phyloP scores from a whole-genome alignment of 2,797 vertebrate genomes.

The Limnodromus scolopaceus region DNA sequence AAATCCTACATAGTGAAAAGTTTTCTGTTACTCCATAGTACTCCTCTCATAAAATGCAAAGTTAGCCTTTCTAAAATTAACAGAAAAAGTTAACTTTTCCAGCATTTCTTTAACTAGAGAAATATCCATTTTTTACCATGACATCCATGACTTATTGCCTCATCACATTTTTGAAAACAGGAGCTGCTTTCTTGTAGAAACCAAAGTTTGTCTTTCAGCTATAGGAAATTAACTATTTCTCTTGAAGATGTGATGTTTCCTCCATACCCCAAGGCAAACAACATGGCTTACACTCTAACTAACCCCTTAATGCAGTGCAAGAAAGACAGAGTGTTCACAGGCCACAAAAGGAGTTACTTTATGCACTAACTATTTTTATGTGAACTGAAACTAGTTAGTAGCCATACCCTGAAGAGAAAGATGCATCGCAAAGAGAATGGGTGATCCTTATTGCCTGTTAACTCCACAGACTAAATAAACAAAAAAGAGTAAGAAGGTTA shows the following conservation, averaged over 20 bases:
- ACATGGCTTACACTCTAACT: neutral
- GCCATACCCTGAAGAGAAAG: neutral
- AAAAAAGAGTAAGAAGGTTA: fast-evolving
- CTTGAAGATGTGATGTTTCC: neutral
- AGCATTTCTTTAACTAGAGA: neutral
- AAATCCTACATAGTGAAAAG: neutral
- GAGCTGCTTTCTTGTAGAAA: neutral
- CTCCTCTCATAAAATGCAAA: neutral
- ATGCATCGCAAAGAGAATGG: neutral
- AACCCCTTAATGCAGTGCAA: neutral
- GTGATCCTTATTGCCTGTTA: neutral
- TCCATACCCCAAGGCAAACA: neutral
- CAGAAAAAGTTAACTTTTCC: neutral
- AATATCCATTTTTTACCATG: neutral
- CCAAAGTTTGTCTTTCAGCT: neutral
- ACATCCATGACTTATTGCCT: neutral
- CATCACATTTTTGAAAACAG: neutral
- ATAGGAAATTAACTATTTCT: neutral
- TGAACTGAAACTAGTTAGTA: neutral
- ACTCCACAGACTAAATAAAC: neutral
- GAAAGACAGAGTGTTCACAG: neutral
- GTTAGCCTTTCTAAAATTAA: neutral
- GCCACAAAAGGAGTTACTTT: neutral
- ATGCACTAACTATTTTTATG: neutral
- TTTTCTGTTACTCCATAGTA: neutral